These are phyloP conservation scores for Emmelina monodactyla DNA, from an alignment of 2,888 invertebrate species.

Conservation along the genomic window DNA sequence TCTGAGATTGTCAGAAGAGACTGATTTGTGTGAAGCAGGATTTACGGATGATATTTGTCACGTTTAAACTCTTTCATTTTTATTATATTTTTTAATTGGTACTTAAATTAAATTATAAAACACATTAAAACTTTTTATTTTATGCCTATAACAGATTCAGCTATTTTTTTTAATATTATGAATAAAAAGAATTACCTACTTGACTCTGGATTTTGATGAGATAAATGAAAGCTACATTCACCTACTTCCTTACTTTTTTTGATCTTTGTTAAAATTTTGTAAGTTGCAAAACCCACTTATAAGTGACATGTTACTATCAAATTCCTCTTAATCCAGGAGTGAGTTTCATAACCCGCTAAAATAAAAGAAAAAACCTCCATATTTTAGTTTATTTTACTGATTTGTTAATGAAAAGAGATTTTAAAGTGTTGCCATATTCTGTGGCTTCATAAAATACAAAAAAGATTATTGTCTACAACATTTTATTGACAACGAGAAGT, in stretches of 20 bases:
- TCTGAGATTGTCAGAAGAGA: slow-evolving; percentile 5
- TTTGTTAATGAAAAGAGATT: slow-evolving; percentile 1
- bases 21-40: slow-evolving; percentile 4
- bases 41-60: slow-evolving; percentile 4
- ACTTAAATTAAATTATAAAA: slow-evolving; percentile 3
- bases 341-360: slow-evolving; percentile 6
- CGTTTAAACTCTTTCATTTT: slow-evolving; percentile 5
- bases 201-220: background rate
- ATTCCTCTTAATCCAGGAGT: slow-evolving; percentile 5
- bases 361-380: slow-evolving; percentile 5
- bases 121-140: slow-evolving; percentile 3
- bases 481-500: background rate
- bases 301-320: slow-evolving; percentile 4
- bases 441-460: slow-evolving; percentile 5
- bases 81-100: slow-evolving; percentile 1
- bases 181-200: background rate
- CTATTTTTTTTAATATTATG: background rate
- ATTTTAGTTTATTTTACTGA: slow-evolving; percentile 5
- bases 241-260: background rate
- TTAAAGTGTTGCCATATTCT: slow-evolving; percentile 5
- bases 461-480: slow-evolving; percentile 3
- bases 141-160: background rate
- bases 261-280: slow-evolving; percentile 2
- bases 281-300: slow-evolving; percentile 4
- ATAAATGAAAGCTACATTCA: background rate